These are phyloP conservation scores for Tetranychus piercei DNA, from an alignment of 2,888 invertebrate genomes.

Conservation along the genomic window DNA sequence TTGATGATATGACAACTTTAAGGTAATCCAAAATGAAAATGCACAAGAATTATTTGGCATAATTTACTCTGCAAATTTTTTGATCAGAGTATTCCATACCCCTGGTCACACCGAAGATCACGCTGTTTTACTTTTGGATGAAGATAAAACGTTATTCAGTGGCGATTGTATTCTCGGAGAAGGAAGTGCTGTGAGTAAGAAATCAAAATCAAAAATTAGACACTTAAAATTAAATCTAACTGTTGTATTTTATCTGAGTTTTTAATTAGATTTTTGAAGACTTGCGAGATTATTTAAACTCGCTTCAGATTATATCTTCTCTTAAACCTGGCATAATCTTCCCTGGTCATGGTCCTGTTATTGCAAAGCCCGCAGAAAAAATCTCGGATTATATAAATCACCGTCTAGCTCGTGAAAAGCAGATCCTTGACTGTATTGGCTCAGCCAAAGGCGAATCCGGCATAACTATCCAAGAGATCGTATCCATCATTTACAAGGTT, in stretches of 20 bases:
- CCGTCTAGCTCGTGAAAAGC: constrained; percentile 57
- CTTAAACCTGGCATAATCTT: constrained; percentile 59
- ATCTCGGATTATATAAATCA: constrained; percentile 72
- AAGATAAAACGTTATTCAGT: constrained; percentile 71
- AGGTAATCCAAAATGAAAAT: not conserved
- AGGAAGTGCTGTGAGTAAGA: constrained; percentile 50
- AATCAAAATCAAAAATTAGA: no score
- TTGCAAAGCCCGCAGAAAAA: constrained; percentile 47
- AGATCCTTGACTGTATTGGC: constrained; percentile 44
- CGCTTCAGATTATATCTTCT: constrained; percentile 53
- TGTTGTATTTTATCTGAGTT: not conserved
- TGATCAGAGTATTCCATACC: constrained; percentile 35
- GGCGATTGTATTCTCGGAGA: constrained; percentile 90
- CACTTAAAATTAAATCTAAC: not conserved
- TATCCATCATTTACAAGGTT: not conserved
- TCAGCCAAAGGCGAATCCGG: not conserved
- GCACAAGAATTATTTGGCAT: not conserved
- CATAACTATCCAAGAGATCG: not conserved
- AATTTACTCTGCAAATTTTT: not conserved
- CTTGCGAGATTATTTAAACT: constrained; percentile 67
- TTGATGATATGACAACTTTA: constrained; percentile 55
- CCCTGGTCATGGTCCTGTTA: constrained; percentile 70
- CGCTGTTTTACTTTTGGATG: constrained; percentile 52
- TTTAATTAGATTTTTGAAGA: constrained; percentile 58
- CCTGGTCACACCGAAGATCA: constrained; percentile 92